Evolutionary conservation across 53 echinoderm and acorn worm genomes (phyloP).

Genomic region (Echinometra lucunter): DNA sequence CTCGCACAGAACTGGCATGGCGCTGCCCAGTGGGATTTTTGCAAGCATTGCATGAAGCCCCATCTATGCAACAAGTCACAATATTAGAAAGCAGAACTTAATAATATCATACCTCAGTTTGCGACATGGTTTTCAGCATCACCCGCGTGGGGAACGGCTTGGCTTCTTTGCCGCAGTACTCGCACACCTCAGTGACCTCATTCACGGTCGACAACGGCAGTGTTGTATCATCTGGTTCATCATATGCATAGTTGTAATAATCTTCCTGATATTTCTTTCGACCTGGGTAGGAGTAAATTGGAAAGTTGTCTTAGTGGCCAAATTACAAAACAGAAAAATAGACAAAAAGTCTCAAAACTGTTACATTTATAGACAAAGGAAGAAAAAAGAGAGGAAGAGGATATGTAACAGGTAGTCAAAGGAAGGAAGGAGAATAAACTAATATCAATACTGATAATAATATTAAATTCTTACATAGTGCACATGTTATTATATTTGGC

Average conservation of each 20-base stretch:
- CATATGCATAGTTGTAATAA: background rate
- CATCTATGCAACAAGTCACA: background rate
- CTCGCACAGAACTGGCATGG: no score
- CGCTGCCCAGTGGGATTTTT: no score
- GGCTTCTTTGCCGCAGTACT: constrained; percentile 87
- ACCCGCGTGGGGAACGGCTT: constrained; percentile 89
- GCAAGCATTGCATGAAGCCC: no score
- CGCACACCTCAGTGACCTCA: constrained; percentile 82
- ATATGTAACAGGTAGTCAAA: background rate
- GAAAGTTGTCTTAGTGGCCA: background rate
- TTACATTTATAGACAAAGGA: background rate
- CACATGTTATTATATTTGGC: no score
- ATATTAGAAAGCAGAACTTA: background rate
- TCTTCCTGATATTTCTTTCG: constrained; percentile 45
- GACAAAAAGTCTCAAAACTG: background rate
- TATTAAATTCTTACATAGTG: no score
- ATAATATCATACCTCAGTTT: constrained; percentile 74
- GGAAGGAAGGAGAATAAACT: background rate
- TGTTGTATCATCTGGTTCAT: background rate
- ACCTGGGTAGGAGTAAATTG: constrained; percentile 26
- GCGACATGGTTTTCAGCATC: constrained; percentile 84
- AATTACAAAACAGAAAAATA: background rate
- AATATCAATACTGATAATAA: no score
- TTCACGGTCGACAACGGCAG: constrained; percentile 64
- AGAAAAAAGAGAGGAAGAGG: background rate